Evolutionary conservation across 2,888 invertebrate genomes (phyloP).

Genomic region (Ennomos quercinarius): DNA sequence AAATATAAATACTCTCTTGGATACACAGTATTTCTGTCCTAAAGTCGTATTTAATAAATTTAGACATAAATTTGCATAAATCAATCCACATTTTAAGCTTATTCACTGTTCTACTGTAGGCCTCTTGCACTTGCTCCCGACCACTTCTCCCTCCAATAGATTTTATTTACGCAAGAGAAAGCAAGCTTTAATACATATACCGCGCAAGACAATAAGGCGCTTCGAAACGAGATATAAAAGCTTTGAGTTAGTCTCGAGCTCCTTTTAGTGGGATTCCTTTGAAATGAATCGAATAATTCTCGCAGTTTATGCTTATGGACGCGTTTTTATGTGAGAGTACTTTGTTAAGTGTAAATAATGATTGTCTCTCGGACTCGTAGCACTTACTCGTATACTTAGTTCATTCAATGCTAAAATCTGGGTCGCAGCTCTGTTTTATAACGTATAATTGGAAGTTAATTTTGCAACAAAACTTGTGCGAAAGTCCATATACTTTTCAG

Average conservation of each 20-base stretch:
- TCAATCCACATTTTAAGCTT: neutral
- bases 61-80: too few relatives aligned
- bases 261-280: constrained; percentile 83
- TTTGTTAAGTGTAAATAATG: constrained; percentile 72
- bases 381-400: constrained; percentile 27
- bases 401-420: constrained; percentile 1
- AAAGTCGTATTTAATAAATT: too few relatives aligned
- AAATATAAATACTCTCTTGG: too few relatives aligned
- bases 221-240: constrained; percentile 83
- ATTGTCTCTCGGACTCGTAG: constrained; percentile 45
- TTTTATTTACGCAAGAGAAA: constrained; percentile 85
- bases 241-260: constrained; percentile 83
- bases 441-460: too few relatives aligned
- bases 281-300: constrained; percentile 85
- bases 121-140: constrained; percentile 75
- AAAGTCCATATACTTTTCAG: too few relatives aligned
- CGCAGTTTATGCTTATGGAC: constrained; percentile 75
- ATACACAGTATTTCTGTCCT: too few relatives aligned
- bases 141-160: constrained; percentile 77
- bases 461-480: too few relatives aligned
- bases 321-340: constrained; percentile 71
- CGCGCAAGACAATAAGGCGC: constrained; percentile 83
- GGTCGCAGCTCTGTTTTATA: neutral
- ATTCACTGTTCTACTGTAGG: constrained; percentile 23
- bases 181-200: constrained; percentile 84